Percentiles rank a stretch among this genome's conserved stretches.
Evolutionary conservation across 30 jellyfish, hydroid and myxozoan genomes (phyloP).

Genomic region (Aurelia sp.): DNA sequence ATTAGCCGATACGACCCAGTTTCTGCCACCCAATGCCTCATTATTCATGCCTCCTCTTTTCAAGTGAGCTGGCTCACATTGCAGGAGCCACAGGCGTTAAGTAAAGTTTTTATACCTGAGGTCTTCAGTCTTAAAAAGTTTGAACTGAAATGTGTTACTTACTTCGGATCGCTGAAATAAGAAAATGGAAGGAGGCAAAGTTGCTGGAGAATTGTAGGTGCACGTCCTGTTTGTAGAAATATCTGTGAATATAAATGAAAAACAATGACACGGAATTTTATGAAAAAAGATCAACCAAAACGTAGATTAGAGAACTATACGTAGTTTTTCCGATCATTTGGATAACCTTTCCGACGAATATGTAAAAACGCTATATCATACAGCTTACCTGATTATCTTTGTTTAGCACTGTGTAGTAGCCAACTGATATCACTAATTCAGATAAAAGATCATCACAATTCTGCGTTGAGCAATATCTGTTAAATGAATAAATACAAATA

Average conservation of each 20-base stretch:
- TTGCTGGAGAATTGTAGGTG: constrained; percentile 96
- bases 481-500: neutral
- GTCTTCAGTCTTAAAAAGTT: no score
- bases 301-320: no score
- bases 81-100: no score
- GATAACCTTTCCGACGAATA: no score
- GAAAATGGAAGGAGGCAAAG: constrained; percentile 89
- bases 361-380: neutral
- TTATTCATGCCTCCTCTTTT: no score
- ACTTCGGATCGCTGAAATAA: constrained; percentile 97
- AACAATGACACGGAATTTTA: neutral
- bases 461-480: constrained; percentile 83
- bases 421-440: constrained; percentile 84
- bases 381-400: constrained; percentile 88
- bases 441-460: constrained; percentile 88
- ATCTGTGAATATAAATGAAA: constrained; percentile 24
- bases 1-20: no score
- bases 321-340: no score
- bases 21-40: no score
- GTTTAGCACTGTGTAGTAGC: constrained; percentile 81
- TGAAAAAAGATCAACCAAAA: no score
- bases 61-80: no score
- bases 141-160: neutral
- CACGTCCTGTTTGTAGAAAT: constrained; percentile 90
- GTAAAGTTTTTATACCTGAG: no score